Conservation (phyloP, 2,113 vertebrate genomes). For the Dicaeum eximium region DNA sequence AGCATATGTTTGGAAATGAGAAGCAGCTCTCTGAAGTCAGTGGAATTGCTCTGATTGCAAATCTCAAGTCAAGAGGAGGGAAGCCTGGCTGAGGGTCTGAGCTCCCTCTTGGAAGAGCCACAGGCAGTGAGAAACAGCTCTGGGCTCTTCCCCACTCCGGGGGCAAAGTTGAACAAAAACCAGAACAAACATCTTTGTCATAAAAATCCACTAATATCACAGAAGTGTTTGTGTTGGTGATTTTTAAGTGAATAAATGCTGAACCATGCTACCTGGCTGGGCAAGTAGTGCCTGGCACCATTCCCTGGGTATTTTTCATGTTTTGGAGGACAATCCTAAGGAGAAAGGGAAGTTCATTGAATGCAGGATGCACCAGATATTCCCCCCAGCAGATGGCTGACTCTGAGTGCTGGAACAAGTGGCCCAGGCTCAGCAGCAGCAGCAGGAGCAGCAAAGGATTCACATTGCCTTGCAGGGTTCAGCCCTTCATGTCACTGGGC, state of each 20-base stretch:
- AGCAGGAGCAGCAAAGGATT: not conserved
- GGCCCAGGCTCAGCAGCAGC: not conserved
- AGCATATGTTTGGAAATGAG: conserved; percentile 46
- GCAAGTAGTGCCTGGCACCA: not conserved
- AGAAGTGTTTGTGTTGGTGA: not conserved
- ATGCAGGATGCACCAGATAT: not conserved
- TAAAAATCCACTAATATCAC: not conserved
- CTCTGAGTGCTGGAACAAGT: not conserved
- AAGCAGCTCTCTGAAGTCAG: conserved; percentile 4
- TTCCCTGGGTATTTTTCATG: not conserved
- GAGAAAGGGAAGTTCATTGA: not conserved
- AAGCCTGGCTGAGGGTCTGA: not conserved
- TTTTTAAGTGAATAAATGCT: not conserved
- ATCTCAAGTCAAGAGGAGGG: conserved; percentile 9
- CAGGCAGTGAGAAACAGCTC: not conserved
- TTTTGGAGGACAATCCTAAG: not conserved
- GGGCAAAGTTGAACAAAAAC: not conserved
- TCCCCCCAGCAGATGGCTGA: not conserved
- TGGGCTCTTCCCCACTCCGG: not conserved
- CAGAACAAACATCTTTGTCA: not conserved
- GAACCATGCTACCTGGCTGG: not conserved
- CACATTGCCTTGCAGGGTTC: not conserved
- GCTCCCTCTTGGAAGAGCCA: not conserved
- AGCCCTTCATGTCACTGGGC: accelerated
- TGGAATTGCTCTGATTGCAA: conserved; percentile 25